These are phyloP conservation scores for Papilio aristodemus DNA, from an alignment of 1,140 invertebrate genomes.

Conservation along the genomic window DNA sequence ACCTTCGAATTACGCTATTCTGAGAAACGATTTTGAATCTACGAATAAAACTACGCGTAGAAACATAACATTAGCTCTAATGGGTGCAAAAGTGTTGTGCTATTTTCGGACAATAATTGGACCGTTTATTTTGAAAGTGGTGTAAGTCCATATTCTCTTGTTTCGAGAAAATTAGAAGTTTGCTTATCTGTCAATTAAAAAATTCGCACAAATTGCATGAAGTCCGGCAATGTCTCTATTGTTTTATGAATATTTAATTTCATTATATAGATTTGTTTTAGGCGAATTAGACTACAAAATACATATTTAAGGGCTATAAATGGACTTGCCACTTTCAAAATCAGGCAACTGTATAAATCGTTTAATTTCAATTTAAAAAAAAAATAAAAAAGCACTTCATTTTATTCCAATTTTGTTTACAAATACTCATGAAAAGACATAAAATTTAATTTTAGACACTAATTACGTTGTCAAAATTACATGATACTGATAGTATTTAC, in stretches of 20 bases:
- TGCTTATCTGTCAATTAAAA: neutral
- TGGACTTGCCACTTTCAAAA: conserved; percentile 35
- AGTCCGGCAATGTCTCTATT: conserved; percentile 4
- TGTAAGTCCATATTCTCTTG: conserved; percentile 15
- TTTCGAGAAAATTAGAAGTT: conserved; percentile 21
- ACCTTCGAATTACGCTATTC: too few species aligned
- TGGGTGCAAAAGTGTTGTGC: too few species aligned
- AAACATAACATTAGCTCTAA: too few species aligned
- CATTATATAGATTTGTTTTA: conserved; percentile 34
- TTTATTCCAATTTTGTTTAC: conserved; percentile 34
- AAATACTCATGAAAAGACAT: conserved; percentile 33
- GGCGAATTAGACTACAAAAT: conserved; percentile 37
- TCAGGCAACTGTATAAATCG: conserved; percentile 34
- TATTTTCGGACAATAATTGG: too few species aligned
- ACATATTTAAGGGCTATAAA: conserved; percentile 34
- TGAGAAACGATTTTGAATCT: too few species aligned
- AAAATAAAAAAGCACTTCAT: conserved; percentile 30
- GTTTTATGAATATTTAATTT: conserved; percentile 18
- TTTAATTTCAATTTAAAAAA: conserved; percentile 32
- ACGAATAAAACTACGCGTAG: too few species aligned
- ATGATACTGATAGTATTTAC: conserved; percentile 40
- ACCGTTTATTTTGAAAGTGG: conserved; percentile 13
- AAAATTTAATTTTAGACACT: conserved; percentile 33
- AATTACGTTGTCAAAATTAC: conserved; percentile 38
- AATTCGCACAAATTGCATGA: neutral